These are phyloP conservation scores for Empis livida DNA, from an alignment of 2,888 invertebrate genomes.

Conservation along the genomic window DNA sequence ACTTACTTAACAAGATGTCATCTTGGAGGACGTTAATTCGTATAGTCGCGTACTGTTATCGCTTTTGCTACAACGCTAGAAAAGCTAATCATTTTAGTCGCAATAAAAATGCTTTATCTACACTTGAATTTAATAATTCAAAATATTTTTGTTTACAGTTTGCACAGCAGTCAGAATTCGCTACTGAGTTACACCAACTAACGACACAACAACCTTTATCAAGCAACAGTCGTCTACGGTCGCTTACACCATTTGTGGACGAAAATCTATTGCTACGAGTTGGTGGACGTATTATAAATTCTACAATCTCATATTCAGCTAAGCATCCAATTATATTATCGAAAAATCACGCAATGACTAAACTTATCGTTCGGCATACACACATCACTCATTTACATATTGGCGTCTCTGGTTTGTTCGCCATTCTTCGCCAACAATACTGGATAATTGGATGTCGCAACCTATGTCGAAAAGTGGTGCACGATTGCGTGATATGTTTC, in stretches of 20 bases:
- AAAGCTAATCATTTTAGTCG: too few relatives aligned
- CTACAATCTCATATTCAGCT: background rate
- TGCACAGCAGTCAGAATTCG: too few relatives aligned
- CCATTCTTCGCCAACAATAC: conserved; percentile 3
- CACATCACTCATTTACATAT: background rate
- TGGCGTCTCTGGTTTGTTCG: background rate
- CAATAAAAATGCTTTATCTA: too few relatives aligned
- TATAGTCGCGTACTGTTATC: too few relatives aligned
- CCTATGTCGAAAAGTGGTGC: background rate
- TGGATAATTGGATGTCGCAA: conserved; percentile 3
- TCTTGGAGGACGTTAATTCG: too few relatives aligned
- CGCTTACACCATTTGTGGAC: background rate
- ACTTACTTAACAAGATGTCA: too few relatives aligned
- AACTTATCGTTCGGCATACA: background rate
- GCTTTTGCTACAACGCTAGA: too few relatives aligned
- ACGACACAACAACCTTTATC: too few relatives aligned
- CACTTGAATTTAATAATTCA: too few relatives aligned
- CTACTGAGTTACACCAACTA: too few relatives aligned
- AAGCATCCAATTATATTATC: conserved; percentile 1
- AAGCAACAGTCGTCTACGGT: too few relatives aligned
- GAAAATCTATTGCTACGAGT: background rate
- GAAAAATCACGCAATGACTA: background rate
- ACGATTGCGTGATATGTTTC: conserved; percentile 2
- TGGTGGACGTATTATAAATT: background rate
- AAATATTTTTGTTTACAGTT: too few relatives aligned